phyloP scores from a whole-genome alignment of 1,140 invertebrate species.

The Pseudobourletiella spinata region DNA sequence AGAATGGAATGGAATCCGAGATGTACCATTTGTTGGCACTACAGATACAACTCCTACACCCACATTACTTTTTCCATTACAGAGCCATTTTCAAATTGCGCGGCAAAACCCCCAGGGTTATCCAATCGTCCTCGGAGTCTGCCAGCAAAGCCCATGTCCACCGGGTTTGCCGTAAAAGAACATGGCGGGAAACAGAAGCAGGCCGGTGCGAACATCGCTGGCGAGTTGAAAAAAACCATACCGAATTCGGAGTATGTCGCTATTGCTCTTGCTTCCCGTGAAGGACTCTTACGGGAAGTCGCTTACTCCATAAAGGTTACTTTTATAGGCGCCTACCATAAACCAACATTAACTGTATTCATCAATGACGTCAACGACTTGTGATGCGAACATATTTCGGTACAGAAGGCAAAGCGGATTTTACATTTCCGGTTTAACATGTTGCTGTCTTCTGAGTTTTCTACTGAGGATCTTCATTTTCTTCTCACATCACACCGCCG shows the following conservation, averaged over 20 bases:
- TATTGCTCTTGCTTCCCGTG: neutral
- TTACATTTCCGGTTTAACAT: conserved; percentile 5
- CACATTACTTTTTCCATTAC: too few relatives aligned
- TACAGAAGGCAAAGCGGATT: conserved; percentile 5
- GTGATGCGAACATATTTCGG: neutral
- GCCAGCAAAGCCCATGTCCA: neutral
- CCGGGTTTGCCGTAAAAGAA: neutral
- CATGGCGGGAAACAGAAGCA: neutral
- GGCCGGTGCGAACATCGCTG: neutral
- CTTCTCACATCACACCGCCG: conserved; percentile 1
- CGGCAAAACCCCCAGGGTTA: neutral
- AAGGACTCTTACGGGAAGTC: conserved; percentile 1
- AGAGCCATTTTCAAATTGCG: neutral
- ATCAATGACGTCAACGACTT: too few relatives aligned
- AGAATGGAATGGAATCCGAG: too few relatives aligned
- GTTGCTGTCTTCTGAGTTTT: neutral
- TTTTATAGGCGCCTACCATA: neutral
- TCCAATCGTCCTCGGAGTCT: neutral
- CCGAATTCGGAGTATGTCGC: neutral
- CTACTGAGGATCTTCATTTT: neutral
- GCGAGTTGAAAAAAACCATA: too few relatives aligned
- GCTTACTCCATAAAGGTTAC: neutral
- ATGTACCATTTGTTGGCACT: too few relatives aligned
- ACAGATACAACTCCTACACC: too few relatives aligned
- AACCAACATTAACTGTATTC: too few relatives aligned